Conservation (phyloP, 2,888 invertebrate genomes). For the Hypercompe scribonia region DNA sequence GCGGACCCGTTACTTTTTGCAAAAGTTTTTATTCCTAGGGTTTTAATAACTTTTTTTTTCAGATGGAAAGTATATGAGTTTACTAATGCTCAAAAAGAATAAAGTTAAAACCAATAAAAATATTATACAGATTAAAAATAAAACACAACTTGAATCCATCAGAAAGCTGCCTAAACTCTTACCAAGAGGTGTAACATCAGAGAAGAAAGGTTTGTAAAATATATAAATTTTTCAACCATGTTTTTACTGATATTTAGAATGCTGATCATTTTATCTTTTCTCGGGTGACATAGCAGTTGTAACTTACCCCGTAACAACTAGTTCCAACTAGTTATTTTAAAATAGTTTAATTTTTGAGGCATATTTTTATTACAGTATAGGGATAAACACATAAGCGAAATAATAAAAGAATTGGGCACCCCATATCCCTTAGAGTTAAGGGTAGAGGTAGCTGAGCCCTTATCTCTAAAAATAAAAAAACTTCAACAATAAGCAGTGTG, state of each 20-base stretch:
- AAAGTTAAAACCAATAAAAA: slow-evolving; percentile 55
- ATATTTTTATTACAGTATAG: background rate
- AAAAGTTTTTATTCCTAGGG: too few relatives aligned
- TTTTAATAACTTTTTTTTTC: slow-evolving; percentile 29
- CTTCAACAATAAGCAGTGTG: background rate
- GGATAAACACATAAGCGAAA: background rate
- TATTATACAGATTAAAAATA: slow-evolving; percentile 42
- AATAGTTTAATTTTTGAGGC: background rate
- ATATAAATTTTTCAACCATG: background rate
- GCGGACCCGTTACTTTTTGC: too few relatives aligned
- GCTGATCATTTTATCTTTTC: background rate
- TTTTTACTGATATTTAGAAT: background rate
- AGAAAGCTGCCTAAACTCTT: slow-evolving; percentile 69
- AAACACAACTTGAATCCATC: slow-evolving; percentile 33
- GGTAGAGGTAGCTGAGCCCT: too few relatives aligned
- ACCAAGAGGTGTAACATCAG: slow-evolving; percentile 57
- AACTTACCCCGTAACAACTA: background rate
- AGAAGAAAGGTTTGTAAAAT: slow-evolving; percentile 68
- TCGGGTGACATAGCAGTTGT: background rate
- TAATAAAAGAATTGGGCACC: background rate
- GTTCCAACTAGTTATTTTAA: background rate
- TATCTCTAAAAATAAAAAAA: too few relatives aligned
- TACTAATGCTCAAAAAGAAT: slow-evolving; percentile 66
- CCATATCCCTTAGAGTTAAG: background rate
- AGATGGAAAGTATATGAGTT: slow-evolving; percentile 71